Percentiles rank a stretch among this genome's conserved stretches.
Conservation (phyloP, 2,113 vertebrate genomes). For the Vulpes lagopus region DNA sequence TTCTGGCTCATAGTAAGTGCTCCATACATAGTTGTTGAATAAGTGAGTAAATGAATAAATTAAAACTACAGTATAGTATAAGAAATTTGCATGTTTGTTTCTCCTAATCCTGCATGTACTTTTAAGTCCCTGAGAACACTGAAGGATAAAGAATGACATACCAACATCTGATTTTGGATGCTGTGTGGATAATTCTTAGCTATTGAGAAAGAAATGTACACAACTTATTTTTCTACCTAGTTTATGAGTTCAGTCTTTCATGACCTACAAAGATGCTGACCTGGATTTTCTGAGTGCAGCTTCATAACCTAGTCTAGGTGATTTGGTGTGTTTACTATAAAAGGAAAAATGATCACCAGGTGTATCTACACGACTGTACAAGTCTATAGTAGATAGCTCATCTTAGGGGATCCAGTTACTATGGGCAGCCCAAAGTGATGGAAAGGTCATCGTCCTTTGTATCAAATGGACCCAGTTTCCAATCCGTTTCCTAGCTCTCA, state of each 20-base stretch:
- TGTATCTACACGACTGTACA: background rate
- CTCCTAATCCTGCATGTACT: background rate
- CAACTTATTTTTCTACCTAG: background rate
- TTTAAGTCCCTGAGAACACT: background rate
- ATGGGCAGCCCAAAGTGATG: background rate
- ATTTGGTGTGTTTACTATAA: background rate
- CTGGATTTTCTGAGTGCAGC: background rate
- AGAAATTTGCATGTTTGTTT: background rate
- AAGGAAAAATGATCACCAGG: background rate
- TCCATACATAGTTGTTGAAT: background rate
- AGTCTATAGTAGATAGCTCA: background rate
- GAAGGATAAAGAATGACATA: background rate
- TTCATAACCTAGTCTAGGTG: background rate
- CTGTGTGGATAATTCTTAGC: background rate
- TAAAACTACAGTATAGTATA: background rate
- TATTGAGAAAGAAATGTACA: background rate
- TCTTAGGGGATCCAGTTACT: background rate
- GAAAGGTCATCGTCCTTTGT: background rate
- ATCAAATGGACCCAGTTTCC: background rate
- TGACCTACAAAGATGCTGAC: background rate
- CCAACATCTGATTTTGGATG: background rate
- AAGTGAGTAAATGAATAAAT: constrained; percentile 15
- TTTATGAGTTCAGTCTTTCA: background rate
- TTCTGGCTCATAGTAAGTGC: background rate
- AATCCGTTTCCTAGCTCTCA: background rate